Conservation (phyloP, 2,113 vertebrate genomes). For the Emydocephalus ijimae region DNA sequence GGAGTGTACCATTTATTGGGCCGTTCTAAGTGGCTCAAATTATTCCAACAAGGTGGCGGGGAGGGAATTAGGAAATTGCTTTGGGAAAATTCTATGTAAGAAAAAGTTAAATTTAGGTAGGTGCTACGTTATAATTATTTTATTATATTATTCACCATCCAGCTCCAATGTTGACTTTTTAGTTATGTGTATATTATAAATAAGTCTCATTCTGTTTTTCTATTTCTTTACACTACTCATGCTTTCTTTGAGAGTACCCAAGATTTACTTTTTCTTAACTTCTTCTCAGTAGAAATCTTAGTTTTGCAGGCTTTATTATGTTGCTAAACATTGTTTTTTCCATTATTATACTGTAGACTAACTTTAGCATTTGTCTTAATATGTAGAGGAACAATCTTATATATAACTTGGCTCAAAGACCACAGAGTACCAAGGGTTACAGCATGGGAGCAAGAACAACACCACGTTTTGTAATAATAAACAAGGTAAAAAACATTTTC, state of each 20-base stretch:
- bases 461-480: slow-evolving; percentile 58
- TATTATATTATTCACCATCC: not conserved
- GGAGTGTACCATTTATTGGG: not conserved
- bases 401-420: slow-evolving; percentile 62
- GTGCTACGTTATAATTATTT: not conserved
- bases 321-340: not conserved
- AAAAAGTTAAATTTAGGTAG: not conserved
- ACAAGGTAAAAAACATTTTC: slow-evolving; percentile 61
- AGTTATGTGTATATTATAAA: not conserved
- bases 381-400: slow-evolving; percentile 65
- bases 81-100: not conserved
- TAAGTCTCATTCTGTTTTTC: not conserved
- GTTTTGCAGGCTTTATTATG: not conserved
- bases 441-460: slow-evolving; percentile 77
- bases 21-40: not conserved
- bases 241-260: not conserved
- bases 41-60: not conserved
- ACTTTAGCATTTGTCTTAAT: not conserved
- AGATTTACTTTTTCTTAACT: not conserved
- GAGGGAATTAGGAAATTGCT: not conserved
- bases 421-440: slow-evolving; percentile 78
- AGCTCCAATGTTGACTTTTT: not conserved
- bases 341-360: not conserved
- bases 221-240: not conserved
- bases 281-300: not conserved